Evolutionary conservation across 2,113 vertebrate species (phyloP).

Genomic region (Falco punctatus): DNA sequence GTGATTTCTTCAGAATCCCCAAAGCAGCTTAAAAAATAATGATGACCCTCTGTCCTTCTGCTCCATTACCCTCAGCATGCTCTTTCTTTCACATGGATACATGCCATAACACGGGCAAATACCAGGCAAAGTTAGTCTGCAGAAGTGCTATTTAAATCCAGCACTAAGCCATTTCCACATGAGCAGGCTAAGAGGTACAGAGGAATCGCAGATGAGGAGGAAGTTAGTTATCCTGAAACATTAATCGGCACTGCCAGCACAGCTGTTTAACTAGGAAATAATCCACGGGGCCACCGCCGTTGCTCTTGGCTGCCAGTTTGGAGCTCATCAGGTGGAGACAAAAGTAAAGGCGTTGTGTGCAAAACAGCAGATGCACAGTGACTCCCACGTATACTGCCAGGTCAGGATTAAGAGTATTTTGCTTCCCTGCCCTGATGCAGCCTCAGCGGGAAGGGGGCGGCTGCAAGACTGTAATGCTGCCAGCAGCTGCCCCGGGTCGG

Average conservation of each 20-base stretch:
- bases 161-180: constrained; percentile 28
- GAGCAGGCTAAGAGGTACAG: constrained; percentile 24
- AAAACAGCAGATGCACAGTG: neutral
- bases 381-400: neutral
- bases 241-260: constrained; percentile 31
- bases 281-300: rapidly evolving
- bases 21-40: constrained; percentile 47
- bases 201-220: constrained; percentile 11
- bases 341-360: neutral
- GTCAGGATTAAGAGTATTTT: neutral
- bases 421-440: neutral
- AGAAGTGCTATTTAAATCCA: neutral
- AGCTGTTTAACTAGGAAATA: neutral
- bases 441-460: rapidly evolving
- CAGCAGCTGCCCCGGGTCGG: neutral
- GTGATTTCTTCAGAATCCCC: neutral
- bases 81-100: constrained; percentile 25
- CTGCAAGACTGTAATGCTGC: neutral
- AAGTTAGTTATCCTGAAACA: constrained; percentile 65
- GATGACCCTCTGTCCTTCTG: constrained; percentile 32
- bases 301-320: neutral
- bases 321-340: neutral
- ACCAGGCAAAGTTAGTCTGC: neutral
- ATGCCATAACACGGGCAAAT: neutral
- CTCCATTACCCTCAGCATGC: constrained; percentile 44